Evolutionary conservation across 2,113 vertebrate genomes (phyloP), one percentile per base, ranked within the genome.

Genomic region (Alethe diademata): DNA sequence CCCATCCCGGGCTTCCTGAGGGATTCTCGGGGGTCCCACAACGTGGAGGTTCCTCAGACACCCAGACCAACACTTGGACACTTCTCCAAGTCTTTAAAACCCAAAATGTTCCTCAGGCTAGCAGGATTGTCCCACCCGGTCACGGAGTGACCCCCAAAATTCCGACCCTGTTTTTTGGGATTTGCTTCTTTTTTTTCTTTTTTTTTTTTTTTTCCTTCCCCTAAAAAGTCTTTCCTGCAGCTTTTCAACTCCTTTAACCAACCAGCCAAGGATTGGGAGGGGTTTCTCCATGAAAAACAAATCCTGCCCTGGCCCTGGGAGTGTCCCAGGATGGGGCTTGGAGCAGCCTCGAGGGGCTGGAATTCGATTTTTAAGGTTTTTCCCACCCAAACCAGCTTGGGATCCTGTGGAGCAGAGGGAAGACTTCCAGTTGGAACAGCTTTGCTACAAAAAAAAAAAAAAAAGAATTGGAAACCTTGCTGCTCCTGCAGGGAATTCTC

Each of bases 361-460:
- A 45, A 74, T 29, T 17, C 0, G 1, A 11, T 25, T 89, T 89
- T 80, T 20, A 3, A 17, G 8, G n/a, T 51, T 8, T 73, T 67
- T 54, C 47, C 78, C 48, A 47, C 29, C 29, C 24, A 53, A 67
- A 47, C 17, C 78, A 48, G 40, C 23, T 20, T 19, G 69, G 78
- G n/a, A 75, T 75, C 35, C 20, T 4, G 3, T 11, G 92, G 56
- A 48, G 64, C 13, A 92, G 76, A n/a, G 81, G 76, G 87, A 91
- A 82, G 38, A 31, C 29, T 85, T 82, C 87, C 93, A 95, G 80
- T 13, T 64, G 92, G 53, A 86, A 25, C 23, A 83, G 95, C 90
- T 90, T 50, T 26, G 82, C 71, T 16, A 9, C 36, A 62, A 19
- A 50, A 14, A 10, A 45, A 45, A 45, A 19, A 19, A 45, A 45